phyloP scores from a whole-genome alignment of 2,888 invertebrate genomes.

The Pheosia tremula region DNA sequence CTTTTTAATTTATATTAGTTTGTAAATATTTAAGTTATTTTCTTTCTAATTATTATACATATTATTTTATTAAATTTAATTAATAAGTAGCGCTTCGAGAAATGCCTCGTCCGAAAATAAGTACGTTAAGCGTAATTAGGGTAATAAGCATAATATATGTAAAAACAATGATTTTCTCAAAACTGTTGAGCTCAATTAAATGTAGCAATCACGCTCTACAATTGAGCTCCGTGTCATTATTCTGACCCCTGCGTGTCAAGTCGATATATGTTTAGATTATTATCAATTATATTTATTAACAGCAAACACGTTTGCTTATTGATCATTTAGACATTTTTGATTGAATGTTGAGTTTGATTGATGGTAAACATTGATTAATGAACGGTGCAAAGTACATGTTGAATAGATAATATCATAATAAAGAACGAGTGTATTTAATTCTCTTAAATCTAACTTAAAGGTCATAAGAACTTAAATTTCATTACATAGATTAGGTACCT shows the following conservation, averaged over 20 bases:
- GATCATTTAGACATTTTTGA: slow-evolving; percentile 8
- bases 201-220: neutral
- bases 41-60: no score
- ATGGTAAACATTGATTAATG: slow-evolving; percentile 7
- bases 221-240: neutral
- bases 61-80: no score
- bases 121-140: no score
- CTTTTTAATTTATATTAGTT: no score
- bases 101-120: no score
- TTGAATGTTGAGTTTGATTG: slow-evolving; percentile 10
- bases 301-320: slow-evolving; percentile 5
- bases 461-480: neutral
- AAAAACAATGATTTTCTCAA: neutral
- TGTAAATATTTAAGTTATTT: no score
- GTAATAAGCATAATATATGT: no score
- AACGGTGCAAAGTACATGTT: slow-evolving; percentile 4
- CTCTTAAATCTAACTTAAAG: neutral
- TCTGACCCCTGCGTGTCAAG: neutral
- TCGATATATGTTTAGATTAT: slow-evolving; percentile 6
- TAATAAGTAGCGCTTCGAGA: no score
- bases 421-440: neutral
- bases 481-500: neutral
- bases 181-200: neutral
- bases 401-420: slow-evolving; percentile 2
- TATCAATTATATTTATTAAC: slow-evolving; percentile 6